Percentiles rank a stretch among this genome's conserved stretches.
Conservation (phyloP, 2,797 vertebrate genomes). For the Tokudaia muenninki region DNA sequence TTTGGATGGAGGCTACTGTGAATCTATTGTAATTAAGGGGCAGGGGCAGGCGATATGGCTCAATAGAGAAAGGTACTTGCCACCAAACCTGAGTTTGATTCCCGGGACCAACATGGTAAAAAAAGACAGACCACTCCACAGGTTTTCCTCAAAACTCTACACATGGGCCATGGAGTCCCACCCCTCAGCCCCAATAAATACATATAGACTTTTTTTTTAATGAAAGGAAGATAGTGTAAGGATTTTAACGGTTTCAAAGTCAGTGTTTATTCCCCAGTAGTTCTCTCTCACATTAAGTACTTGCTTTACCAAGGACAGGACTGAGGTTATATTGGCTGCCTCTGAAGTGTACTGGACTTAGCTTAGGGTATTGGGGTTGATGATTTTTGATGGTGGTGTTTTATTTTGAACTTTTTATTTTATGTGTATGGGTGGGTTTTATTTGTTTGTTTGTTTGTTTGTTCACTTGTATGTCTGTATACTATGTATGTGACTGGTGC, state of each 20-base stretch:
- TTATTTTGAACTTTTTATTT: background rate
- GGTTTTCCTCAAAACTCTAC: background rate
- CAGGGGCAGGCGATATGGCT: background rate
- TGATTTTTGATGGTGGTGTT: background rate
- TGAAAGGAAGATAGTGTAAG: background rate
- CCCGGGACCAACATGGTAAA: background rate
- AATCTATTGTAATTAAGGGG: background rate
- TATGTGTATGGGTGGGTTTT: background rate
- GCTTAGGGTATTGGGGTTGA: background rate
- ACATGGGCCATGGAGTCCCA: background rate
- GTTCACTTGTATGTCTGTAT: background rate
- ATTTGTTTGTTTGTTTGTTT: background rate
- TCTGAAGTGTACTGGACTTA: background rate
- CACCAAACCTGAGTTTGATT: background rate
- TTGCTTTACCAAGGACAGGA: background rate
- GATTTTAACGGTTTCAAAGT: background rate
- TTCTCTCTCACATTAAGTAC: background rate
- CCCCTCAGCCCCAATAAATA: background rate
- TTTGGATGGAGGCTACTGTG: background rate
- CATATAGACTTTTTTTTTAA: background rate
- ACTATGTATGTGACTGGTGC: background rate
- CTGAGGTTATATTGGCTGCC: background rate
- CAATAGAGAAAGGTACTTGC: background rate
- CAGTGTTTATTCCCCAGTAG: slow-evolving; percentile 45
- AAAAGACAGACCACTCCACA: background rate